A percentile compares a stretch with the other conserved stretches of the same genome.
Conservation (phyloP, 2,888 invertebrate genomes). For the Hypomecis punctinalis region DNA sequence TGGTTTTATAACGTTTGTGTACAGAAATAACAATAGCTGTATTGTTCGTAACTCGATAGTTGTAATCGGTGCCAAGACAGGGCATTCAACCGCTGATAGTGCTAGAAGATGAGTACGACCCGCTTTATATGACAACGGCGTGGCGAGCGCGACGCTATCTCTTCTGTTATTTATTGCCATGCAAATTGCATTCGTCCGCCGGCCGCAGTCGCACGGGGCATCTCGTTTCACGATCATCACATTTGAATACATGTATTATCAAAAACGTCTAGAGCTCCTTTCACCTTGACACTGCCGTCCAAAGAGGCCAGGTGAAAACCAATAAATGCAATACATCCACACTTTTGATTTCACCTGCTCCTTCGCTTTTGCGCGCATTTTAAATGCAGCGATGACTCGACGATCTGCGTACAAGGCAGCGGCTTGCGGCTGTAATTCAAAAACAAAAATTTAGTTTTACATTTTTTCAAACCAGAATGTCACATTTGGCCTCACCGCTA, state of each 20-base stretch:
- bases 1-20: slow-evolving; percentile 30
- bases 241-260: slow-evolving; percentile 26
- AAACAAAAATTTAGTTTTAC: not conserved
- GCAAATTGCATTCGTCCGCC: slow-evolving; percentile 67
- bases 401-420: slow-evolving; percentile 7
- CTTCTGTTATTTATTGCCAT: slow-evolving; percentile 74
- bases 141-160: slow-evolving; percentile 67
- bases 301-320: slow-evolving; percentile 38
- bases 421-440: not conserved
- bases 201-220: slow-evolving; percentile 39
- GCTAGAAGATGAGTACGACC: slow-evolving; percentile 53
- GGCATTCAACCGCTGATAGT: slow-evolving; percentile 80
- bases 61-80: slow-evolving; percentile 71
- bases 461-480: slow-evolving; percentile 28
- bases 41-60: slow-evolving; percentile 42
- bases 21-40: slow-evolving; percentile 33
- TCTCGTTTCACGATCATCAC: slow-evolving; percentile 11
- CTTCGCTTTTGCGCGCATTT: slow-evolving; percentile 20
- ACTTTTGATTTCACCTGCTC: slow-evolving; percentile 42
- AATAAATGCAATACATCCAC: slow-evolving; percentile 26
- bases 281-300: slow-evolving; percentile 22
- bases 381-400: slow-evolving; percentile 21
- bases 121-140: slow-evolving; percentile 57
- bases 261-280: slow-evolving; percentile 25
- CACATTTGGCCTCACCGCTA: slow-evolving; percentile 36